Conservation (phyloP, 2,797 vertebrate genomes). For the Parotocinclus haroldoi region DNA sequence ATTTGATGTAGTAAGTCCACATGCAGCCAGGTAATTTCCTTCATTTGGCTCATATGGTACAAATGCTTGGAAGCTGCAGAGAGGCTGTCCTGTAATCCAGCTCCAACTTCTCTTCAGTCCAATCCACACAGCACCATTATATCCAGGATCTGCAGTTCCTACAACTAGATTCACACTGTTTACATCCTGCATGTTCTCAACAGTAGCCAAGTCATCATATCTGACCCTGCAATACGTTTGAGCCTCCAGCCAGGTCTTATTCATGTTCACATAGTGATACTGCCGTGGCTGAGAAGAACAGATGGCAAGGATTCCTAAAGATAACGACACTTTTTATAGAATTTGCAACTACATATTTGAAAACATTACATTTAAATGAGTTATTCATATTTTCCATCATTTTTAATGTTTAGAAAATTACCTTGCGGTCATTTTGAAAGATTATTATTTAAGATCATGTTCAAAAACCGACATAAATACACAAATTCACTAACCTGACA, state of each 20-base stretch:
- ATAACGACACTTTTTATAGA: background rate
- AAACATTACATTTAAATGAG: no score
- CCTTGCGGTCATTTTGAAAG: no score
- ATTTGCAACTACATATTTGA: no score
- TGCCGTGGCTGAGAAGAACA: background rate
- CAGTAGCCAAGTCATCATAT: background rate
- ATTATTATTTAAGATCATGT: no score
- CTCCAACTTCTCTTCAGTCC: background rate
- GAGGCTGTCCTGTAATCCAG: background rate
- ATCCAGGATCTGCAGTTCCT: background rate
- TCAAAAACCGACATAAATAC: no score
- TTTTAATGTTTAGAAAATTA: no score
- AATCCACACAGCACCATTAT: background rate
- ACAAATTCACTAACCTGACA: background rate
- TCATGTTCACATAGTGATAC: background rate
- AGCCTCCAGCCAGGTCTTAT: conserved; percentile 19
- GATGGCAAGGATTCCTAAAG: conserved; percentile 14
- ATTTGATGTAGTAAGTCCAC: accelerated
- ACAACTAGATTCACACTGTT: background rate
- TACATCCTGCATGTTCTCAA: conserved; percentile 1
- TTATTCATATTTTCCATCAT: no score
- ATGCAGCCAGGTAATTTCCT: background rate
- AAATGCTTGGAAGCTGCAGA: background rate
- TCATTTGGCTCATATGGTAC: accelerated
- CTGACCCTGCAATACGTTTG: conserved; percentile 14